Evolutionary conservation across 2,888 invertebrate species (phyloP), one percentile per base, ranked within the genome.

Genomic region (Caenorhabditis afra): DNA sequence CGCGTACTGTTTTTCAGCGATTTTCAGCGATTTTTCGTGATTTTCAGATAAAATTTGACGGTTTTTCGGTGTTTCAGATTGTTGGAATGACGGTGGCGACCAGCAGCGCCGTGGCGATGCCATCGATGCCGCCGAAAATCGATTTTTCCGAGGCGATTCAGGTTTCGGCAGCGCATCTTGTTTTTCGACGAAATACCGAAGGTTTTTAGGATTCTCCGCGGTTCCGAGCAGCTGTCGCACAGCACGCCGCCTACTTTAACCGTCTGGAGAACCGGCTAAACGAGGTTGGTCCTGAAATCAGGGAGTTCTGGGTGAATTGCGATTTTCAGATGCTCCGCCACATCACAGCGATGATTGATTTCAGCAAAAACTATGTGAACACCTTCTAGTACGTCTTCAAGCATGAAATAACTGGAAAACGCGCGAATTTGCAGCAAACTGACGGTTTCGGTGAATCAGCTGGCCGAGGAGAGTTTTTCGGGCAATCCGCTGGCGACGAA

Each of bases 321-420:
- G 29, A 23, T 57, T 91, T 91, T 45, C 88, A 93, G 93, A 92
- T 93, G 53, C 93, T 97, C 70, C 96, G 96, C 92, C 93, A 94
- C 88, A 96, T 96, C 91, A 94, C 94, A 89, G 92, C 93, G 85
- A 96, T 96, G 94, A 94, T 96, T 84, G 96, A 97, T 87, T 93
- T 94, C 79, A 97, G 97, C 82, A 96, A 96, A 93, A 93, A 94
- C 86, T 96, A 95, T 92, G 94, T 96, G 90, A 94, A 94, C 91
- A 95, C 96, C 91, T 96, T 96, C 92, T 95, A 95, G 96, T 96
- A 92, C 92, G 87, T 82, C 62, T 39, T 23, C 8, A 39, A 39
- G 16, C 2, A 23, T 14, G 12, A 44, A 61, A 44, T 37, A 45
- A 41, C 37, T 1, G n/a, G n/a, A n/a, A n/a, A n/a, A n/a, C n/a